phyloP scores from a whole-genome alignment of 2,888 invertebrate genomes.

The Odontomyia ornata region DNA sequence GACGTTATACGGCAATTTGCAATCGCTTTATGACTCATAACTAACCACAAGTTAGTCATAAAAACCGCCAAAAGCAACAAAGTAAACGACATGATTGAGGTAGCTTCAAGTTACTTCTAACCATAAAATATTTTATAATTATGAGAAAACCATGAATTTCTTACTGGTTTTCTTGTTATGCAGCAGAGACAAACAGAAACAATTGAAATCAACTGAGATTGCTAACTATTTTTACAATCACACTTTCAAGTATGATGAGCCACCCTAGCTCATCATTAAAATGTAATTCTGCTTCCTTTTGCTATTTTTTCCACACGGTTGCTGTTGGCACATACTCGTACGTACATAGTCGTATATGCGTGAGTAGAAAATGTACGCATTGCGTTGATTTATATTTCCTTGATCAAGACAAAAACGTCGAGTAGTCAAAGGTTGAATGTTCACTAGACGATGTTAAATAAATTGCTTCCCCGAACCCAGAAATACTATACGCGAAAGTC shows the following conservation, averaged over 20 bases:
- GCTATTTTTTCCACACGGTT: not conserved
- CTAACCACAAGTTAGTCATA: not conserved
- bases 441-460: too few species aligned
- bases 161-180: too few species aligned
- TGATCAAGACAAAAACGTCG: too few species aligned
- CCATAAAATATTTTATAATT: not conserved
- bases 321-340: too few species aligned
- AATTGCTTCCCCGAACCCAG: not conserved
- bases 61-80: constrained; percentile 1
- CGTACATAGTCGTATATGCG: too few species aligned
- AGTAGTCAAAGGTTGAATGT: too few species aligned
- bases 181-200: too few species aligned
- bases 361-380: too few species aligned
- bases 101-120: not conserved
- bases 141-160: not conserved
- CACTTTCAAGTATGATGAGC: not conserved
- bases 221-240: not conserved
- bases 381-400: too few species aligned
- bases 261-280: not conserved
- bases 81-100: not conserved
- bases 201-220: not conserved
- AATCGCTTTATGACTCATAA: constrained; percentile 21
- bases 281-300: not conserved
- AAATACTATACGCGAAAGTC: not conserved
- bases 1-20: not conserved